phyloP scores from a whole-genome alignment of 2,888 invertebrate species.

The Atherix ibis region DNA sequence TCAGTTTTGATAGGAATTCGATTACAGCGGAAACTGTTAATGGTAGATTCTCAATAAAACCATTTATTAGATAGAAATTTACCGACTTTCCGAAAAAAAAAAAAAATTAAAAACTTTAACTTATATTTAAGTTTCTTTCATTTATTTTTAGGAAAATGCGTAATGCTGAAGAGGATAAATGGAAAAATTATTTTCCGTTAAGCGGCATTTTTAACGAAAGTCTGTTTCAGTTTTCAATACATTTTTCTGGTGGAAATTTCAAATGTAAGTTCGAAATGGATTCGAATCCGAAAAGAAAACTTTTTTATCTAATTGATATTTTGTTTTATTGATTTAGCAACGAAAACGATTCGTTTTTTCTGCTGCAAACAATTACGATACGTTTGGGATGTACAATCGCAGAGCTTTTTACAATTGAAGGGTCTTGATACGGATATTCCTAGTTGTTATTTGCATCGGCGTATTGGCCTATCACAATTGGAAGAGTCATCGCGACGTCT shows the following conservation, averaged over 20 bases:
- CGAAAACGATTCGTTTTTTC: conserved; percentile 47
- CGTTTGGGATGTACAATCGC: conserved; percentile 57
- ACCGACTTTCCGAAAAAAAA: no score
- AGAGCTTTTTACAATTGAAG: conserved; percentile 51
- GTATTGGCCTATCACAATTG: conserved; percentile 20
- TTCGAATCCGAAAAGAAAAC: background rate
- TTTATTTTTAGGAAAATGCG: conserved; percentile 9
- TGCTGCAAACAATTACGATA: conserved; percentile 70
- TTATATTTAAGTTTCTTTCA: no score
- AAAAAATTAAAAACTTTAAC: no score
- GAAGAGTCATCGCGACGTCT: conserved; percentile 39
- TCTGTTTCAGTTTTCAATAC: conserved; percentile 24
- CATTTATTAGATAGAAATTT: no score
- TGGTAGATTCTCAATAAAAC: no score
- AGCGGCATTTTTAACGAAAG: conserved; percentile 17
- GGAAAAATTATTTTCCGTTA: conserved; percentile 11
- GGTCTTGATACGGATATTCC: conserved; percentile 47
- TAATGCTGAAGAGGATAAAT: conserved; percentile 8
- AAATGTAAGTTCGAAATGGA: conserved; percentile 21
- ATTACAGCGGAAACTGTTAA: background rate
- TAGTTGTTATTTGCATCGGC: conserved; percentile 26
- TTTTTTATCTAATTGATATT: conserved; percentile 7
- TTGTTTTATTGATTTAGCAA: no score
- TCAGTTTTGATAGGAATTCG: background rate
- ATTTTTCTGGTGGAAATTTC: conserved; percentile 27